These are phyloP conservation scores for Chionis minor DNA, from an alignment of 2,113 vertebrate genomes.

Conservation along the genomic window DNA sequence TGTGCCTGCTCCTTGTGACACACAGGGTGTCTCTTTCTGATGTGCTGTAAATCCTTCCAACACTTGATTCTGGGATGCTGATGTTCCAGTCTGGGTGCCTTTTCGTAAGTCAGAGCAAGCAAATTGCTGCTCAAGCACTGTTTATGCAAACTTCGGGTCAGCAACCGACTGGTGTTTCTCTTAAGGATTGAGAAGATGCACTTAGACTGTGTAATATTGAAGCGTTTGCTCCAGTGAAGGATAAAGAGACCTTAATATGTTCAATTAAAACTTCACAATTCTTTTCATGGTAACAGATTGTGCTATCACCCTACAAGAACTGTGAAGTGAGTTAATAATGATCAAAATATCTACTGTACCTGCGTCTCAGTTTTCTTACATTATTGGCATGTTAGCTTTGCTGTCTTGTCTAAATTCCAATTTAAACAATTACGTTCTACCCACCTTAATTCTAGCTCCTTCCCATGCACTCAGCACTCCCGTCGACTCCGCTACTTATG, in stretches of 20 bases:
- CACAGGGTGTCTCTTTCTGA: not conserved
- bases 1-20: not conserved
- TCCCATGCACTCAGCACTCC: not conserved
- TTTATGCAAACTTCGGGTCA: not conserved
- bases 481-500: not conserved
- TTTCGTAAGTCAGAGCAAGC: conserved; percentile 10
- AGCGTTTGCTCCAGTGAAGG: not conserved
- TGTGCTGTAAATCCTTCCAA: not conserved
- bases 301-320: not conserved
- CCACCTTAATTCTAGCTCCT: not conserved
- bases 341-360: conserved; percentile 15
- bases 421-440: not conserved
- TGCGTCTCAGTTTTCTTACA: not conserved
- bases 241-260: conserved; percentile 12
- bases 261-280: conserved; percentile 24
- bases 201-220: not conserved
- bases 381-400: not conserved
- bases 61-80: not conserved
- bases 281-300: not conserved
- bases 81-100: not conserved
- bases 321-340: conserved; percentile 14
- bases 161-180: not conserved
- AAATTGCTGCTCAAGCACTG: conserved; percentile 3
- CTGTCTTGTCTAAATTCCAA: not conserved
- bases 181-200: not conserved